Percentiles rank a stretch among this genome's conserved stretches.
These are phyloP conservation scores for Sterrhoptilus dennistouni DNA, from an alignment of 2,113 vertebrate species.

Conservation along the genomic window DNA sequence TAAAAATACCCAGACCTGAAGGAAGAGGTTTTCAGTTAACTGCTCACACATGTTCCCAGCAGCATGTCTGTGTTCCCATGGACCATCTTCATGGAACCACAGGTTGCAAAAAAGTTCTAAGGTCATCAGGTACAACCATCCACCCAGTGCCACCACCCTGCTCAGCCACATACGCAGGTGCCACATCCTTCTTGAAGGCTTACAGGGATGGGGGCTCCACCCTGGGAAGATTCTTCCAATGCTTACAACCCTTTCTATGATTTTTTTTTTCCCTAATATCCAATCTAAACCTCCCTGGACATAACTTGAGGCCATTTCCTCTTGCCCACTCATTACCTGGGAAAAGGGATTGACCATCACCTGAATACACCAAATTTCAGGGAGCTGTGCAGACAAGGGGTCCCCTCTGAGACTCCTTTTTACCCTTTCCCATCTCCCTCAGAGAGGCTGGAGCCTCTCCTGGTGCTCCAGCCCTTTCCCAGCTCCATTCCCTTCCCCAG, in stretches of 20 bases:
- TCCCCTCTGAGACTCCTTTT: not conserved
- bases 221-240: not conserved
- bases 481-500: too few species aligned
- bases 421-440: not conserved
- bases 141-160: too few species aligned
- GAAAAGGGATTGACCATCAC: rapidly evolving
- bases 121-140: too few species aligned
- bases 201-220: not conserved
- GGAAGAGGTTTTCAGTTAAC: not conserved
- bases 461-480: not conserved
- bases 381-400: rapidly evolving
- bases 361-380: not conserved
- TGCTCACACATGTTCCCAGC: not conserved
- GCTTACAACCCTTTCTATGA: too few species aligned
- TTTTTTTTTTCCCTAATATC: rapidly evolving
- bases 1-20: not conserved
- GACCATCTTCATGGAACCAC: not conserved
- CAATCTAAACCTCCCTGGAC: not conserved
- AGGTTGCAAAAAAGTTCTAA: not conserved
- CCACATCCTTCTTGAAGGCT: not conserved
- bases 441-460: too few species aligned
- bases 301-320: not conserved
- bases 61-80: rapidly evolving
- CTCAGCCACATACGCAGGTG: not conserved
- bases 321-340: not conserved